These are phyloP conservation scores for Mimas tiliae DNA, from an alignment of 2,888 invertebrate species.

Conservation along the genomic window DNA sequence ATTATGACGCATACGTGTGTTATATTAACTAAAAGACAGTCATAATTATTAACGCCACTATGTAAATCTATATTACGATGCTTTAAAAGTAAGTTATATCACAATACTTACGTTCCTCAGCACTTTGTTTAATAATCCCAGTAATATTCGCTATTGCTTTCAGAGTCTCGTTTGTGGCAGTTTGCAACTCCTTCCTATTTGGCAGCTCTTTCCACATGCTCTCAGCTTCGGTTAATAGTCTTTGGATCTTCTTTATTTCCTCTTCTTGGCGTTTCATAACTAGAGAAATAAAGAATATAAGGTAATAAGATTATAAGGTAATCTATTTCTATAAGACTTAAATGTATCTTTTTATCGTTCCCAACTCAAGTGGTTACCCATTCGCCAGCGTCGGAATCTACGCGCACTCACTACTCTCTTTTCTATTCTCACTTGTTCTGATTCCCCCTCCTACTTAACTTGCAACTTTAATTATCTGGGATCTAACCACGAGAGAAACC, in stretches of 20 bases:
- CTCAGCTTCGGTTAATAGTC: conserved; percentile 71
- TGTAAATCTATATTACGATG: not conserved
- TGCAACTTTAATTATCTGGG: too few species aligned
- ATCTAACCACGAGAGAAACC: too few species aligned
- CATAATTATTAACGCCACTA: too few species aligned
- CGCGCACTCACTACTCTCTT: too few species aligned
- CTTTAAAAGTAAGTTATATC: not conserved
- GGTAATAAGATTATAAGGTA: not conserved
- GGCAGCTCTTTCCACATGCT: conserved; percentile 82
- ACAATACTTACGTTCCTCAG: conserved; percentile 71
- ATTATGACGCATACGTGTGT: not conserved
- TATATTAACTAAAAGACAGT: too few species aligned
- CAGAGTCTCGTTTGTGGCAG: conserved; percentile 86
- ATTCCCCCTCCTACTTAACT: too few species aligned
- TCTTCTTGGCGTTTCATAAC: conserved; percentile 77
- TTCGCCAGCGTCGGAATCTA: too few species aligned
- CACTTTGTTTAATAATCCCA: conserved; percentile 69
- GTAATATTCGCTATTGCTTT: conserved; percentile 83
- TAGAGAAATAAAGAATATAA: conserved; percentile 38
- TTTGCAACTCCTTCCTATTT: conserved; percentile 79
- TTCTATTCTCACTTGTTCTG: too few species aligned
- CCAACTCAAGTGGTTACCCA: too few species aligned
- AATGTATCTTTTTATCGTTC: too few species aligned
- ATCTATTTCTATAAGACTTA: too few species aligned
- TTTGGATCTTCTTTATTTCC: conserved; percentile 71